These are phyloP conservation scores for Hedychridium roseum DNA, from an alignment of 2,888 invertebrate genomes.

Conservation along the genomic window DNA sequence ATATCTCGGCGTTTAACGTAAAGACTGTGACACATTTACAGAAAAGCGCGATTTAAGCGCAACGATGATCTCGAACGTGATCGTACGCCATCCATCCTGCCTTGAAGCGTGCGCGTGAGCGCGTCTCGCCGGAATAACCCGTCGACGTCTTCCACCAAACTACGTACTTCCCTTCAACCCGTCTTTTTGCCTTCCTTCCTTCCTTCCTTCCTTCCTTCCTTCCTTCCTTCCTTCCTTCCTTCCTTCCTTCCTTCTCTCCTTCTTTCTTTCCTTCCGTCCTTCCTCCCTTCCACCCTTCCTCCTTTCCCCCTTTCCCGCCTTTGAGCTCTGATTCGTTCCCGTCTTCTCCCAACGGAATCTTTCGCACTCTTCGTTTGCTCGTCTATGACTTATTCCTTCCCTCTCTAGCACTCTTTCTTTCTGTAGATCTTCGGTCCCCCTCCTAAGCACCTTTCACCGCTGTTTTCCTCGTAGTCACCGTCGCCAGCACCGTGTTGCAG, in stretches of 20 bases:
- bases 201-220: conserved; percentile 1
- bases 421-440: conserved; percentile 22
- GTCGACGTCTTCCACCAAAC: conserved; percentile 14
- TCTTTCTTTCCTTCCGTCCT: not conserved
- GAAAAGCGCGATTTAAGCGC: too few species aligned
- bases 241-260: conserved; percentile 5
- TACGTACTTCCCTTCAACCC: too few species aligned
- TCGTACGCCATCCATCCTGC: conserved; percentile 13
- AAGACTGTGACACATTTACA: too few species aligned
- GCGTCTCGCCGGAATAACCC: conserved; percentile 28
- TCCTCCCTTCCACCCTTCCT: not conserved
- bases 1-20: too few species aligned
- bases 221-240: not conserved
- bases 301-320: conserved; percentile 2
- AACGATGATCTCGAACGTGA: too few species aligned
- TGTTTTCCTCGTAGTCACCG: conserved; percentile 37
- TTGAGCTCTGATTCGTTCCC: not conserved
- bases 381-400: conserved; percentile 6
- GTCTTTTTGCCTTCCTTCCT: not conserved
- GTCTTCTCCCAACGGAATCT: conserved; percentile 1
- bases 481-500: conserved; percentile 38
- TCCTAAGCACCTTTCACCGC: conserved; percentile 10
- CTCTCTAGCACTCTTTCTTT: conserved; percentile 12
- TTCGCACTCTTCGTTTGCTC: not conserved
- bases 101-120: conserved; percentile 28